A percentile compares a stretch with the other conserved stretches of the same genome.
Evolutionary conservation across 2,113 vertebrate species (phyloP).

Genomic region (Gulo gulo): DNA sequence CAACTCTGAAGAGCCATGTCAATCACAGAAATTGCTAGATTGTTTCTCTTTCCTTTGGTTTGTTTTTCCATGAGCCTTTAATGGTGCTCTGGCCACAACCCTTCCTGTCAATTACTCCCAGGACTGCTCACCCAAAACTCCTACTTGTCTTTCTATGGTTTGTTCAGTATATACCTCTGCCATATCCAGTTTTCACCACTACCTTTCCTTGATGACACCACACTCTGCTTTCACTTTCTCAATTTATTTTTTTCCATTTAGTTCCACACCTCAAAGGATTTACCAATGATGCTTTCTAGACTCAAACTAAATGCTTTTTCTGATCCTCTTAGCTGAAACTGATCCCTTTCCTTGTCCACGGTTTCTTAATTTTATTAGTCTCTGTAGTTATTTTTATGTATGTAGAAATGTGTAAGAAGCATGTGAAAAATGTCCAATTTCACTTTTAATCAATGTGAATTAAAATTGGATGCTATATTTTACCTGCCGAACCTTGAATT

Average conservation of each 20-base stretch:
- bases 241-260: background rate
- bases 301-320: background rate
- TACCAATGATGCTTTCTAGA: background rate
- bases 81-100: background rate
- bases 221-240: background rate
- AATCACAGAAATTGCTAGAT: background rate
- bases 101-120: background rate
- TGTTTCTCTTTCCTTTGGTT: background rate
- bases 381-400: background rate
- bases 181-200: background rate
- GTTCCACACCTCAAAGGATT: background rate
- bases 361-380: background rate
- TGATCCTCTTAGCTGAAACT: background rate
- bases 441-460: background rate
- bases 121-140: background rate
- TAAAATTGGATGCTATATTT: background rate
- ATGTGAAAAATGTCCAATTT: background rate
- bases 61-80: background rate
- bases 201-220: background rate
- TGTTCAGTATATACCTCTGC: background rate
- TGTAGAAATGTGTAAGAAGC: background rate
- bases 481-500: background rate
- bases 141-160: background rate
- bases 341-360: background rate
- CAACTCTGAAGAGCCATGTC: background rate